These are phyloP conservation scores for Dromococcyx pavoninus DNA, from an alignment of 2,797 vertebrate species.

Conservation along the genomic window DNA sequence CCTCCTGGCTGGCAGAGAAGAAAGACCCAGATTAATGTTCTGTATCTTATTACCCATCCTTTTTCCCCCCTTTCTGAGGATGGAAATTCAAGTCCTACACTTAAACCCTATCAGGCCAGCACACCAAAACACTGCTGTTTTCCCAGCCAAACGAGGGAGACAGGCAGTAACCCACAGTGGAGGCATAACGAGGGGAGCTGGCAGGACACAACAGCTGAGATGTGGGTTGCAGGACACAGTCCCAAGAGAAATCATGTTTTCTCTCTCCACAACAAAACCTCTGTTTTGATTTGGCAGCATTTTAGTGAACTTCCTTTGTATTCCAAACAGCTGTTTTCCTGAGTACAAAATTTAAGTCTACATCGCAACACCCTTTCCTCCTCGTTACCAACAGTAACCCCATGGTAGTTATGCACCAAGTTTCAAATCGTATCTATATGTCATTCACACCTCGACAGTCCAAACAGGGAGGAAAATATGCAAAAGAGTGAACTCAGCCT, in stretches of 20 bases:
- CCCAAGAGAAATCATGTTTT: background rate
- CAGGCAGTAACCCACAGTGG: accelerated
- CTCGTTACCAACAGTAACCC: background rate
- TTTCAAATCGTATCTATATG: background rate
- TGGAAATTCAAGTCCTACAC: background rate
- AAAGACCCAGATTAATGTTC: accelerated
- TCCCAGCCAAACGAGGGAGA: background rate
- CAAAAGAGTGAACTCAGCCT: background rate
- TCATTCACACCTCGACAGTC: background rate
- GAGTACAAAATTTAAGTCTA: background rate
- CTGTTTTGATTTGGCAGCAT: background rate
- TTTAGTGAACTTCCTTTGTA: background rate
- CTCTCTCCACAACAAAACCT: background rate
- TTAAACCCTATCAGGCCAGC: background rate
- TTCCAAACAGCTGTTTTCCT: background rate
- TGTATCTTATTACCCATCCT: background rate
- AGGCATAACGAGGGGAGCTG: background rate
- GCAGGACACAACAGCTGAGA: background rate
- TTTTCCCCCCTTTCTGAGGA: background rate
- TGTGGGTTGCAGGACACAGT: background rate
- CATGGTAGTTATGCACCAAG: accelerated
- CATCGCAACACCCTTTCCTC: background rate
- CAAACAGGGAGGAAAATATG: background rate
- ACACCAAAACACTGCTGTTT: background rate
- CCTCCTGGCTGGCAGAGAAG: background rate